phyloP scores from a whole-genome alignment of 2,888 invertebrate species.

The Copidosoma aretas region DNA sequence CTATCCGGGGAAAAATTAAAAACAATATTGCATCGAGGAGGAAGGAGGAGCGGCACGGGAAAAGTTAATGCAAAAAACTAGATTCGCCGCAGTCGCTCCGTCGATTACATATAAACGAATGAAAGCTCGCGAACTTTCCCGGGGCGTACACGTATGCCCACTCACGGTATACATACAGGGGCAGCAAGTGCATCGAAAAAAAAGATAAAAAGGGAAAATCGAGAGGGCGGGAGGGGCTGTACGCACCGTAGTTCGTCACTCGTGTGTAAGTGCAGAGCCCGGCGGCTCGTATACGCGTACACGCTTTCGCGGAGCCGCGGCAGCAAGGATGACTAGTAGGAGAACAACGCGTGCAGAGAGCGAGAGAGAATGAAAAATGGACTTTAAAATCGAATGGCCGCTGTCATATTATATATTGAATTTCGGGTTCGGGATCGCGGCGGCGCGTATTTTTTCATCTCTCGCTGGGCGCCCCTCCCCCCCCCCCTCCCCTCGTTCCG shows the following conservation, averaged over 20 bases:
- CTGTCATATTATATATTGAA: constrained; percentile 61
- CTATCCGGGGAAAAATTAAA: too few relatives aligned
- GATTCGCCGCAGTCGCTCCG: neutral
- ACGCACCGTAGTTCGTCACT: constrained; percentile 41
- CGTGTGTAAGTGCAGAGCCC: constrained; percentile 31
- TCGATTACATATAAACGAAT: constrained; percentile 35
- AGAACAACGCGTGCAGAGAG: constrained; percentile 1
- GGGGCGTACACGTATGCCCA: constrained; percentile 14
- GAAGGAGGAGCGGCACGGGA: too few relatives aligned
- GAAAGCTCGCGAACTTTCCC: constrained; percentile 28
- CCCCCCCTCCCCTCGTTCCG: constrained; percentile 14
- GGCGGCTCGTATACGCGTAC: constrained; percentile 4
- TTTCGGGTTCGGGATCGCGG: constrained; percentile 56
- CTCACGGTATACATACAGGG: neutral
- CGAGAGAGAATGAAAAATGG: constrained; percentile 55
- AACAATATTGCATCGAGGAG: too few relatives aligned
- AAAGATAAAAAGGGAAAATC: too few relatives aligned
- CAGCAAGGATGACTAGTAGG: constrained; percentile 38
- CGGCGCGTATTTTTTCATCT: constrained; percentile 46
- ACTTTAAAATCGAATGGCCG: constrained; percentile 60
- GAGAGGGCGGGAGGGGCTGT: constrained; percentile 1
- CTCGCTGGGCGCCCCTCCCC: constrained; percentile 41
- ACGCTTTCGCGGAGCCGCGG: constrained; percentile 10
- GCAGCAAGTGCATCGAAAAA: neutral
- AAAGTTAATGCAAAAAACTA: too few relatives aligned